Evolutionary conservation across 2,797 vertebrate genomes (phyloP).

Genomic region (Dipus sagitta): DNA sequence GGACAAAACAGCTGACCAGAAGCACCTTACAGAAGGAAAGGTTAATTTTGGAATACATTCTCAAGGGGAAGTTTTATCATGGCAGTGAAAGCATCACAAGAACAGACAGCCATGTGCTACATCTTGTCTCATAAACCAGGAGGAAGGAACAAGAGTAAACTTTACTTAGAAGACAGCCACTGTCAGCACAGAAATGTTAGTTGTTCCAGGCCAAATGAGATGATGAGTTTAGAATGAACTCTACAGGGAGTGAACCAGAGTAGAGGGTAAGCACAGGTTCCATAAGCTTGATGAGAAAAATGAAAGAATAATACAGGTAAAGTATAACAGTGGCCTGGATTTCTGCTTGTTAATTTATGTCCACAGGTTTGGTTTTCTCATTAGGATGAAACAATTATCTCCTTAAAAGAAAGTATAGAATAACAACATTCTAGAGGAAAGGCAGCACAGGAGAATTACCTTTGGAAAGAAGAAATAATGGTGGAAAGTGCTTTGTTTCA

Average conservation of each 20-base stretch:
- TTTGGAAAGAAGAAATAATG: slow-evolving; percentile 16
- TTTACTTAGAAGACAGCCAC: too few species aligned
- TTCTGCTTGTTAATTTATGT: background rate
- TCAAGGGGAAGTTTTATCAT: too few species aligned
- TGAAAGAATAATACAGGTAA: background rate
- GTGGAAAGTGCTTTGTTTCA: background rate
- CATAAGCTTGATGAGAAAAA: background rate
- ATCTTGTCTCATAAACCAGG: too few species aligned
- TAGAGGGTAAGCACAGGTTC: background rate
- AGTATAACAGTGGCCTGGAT: background rate
- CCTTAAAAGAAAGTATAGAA: background rate
- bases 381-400: background rate
- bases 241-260: background rate
- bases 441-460: background rate
- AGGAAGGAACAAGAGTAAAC: too few species aligned
- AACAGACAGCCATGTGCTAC: too few species aligned
- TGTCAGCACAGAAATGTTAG: background rate
- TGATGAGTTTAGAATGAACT: background rate
- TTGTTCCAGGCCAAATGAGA: background rate
- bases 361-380: background rate
- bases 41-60: too few species aligned
- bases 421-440: background rate
- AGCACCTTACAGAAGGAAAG: too few species aligned
- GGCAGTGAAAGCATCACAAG: too few species aligned
- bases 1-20: too few species aligned